Percentiles rank a stretch among this genome's conserved stretches.
These are phyloP conservation scores for Crocodylus rhombifer DNA, from an alignment of 2,797 vertebrate genomes.

Conservation along the genomic window DNA sequence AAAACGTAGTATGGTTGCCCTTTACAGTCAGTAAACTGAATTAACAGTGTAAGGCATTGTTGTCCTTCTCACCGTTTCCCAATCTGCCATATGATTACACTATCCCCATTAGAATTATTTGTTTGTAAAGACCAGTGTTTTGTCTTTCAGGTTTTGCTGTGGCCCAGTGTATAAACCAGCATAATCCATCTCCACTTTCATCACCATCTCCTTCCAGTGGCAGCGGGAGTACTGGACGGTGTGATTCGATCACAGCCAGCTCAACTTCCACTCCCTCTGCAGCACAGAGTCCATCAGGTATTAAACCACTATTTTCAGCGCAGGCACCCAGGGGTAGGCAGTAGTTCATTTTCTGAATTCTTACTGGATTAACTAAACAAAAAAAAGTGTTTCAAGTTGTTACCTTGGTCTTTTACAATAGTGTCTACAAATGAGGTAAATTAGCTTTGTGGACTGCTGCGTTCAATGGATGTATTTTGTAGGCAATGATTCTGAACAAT, in stretches of 20 bases:
- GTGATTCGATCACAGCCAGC: conserved; percentile 88
- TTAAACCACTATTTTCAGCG: background rate
- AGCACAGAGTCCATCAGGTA: conserved; percentile 93
- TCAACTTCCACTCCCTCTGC: conserved; percentile 84
- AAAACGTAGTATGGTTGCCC: background rate
- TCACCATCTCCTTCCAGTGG: conserved; percentile 88
- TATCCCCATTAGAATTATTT: background rate
- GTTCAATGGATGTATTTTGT: background rate
- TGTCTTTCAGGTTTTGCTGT: conserved; percentile 92
- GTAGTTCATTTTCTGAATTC: background rate
- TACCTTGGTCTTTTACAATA: background rate
- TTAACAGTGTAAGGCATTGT: background rate
- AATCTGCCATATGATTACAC: background rate
- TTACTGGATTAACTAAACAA: background rate
- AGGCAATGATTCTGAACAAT: background rate
- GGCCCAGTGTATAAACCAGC: conserved; percentile 93
- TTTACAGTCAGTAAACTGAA: background rate
- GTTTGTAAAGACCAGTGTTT: background rate
- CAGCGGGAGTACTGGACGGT: conserved; percentile 86
- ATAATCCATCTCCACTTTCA: conserved; percentile 86
- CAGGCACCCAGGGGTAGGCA: background rate
- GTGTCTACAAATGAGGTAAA: background rate
- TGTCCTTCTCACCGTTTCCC: background rate
- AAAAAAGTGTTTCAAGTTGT: background rate
- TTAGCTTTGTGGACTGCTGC: background rate